Evolutionary conservation across 2,888 invertebrate species (phyloP).

Genomic region (Brenthis daphne): DNA sequence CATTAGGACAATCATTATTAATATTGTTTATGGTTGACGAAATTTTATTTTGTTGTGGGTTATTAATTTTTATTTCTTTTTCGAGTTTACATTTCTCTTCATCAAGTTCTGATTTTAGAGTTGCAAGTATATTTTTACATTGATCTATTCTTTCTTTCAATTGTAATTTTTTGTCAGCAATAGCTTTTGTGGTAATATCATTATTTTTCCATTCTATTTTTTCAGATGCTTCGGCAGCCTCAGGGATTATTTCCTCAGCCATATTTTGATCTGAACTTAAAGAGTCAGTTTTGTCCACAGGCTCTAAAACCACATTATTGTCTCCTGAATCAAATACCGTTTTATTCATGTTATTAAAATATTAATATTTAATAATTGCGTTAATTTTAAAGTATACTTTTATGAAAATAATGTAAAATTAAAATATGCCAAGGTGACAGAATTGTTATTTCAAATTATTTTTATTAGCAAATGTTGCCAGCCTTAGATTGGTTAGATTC

Average conservation of each 20-base stretch:
- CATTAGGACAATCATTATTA: conserved; percentile 43
- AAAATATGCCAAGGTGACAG: conserved; percentile 13
- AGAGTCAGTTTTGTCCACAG: conserved; percentile 7
- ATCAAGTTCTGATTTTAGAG: conserved; percentile 64
- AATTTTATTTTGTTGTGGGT: conserved; percentile 30
- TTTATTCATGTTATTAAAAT: conserved; percentile 48
- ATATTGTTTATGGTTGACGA: conserved; percentile 27
- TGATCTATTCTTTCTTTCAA: conserved; percentile 68
- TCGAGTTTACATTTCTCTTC: conserved; percentile 67
- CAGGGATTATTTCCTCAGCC: conserved; percentile 1
- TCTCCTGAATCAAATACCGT: conserved; percentile 57
- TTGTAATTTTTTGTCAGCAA: conserved; percentile 62
- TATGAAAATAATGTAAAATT: conserved; percentile 3
- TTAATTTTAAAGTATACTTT: not conserved
- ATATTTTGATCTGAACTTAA: not conserved
- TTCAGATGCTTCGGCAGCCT: conserved; percentile 7
- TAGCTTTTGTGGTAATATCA: conserved; percentile 10
- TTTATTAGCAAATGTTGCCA: not conserved
- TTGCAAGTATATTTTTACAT: conserved; percentile 67
- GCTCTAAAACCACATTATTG: conserved; percentile 40
- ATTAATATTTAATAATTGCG: not conserved
- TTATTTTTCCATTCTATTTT: conserved; percentile 15
- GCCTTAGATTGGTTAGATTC: too few species aligned
- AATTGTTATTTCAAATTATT: not conserved
- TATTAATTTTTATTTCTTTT: conserved; percentile 49